phyloP scores from a whole-genome alignment of 1,140 invertebrate species.

The Ceratosolen solmsi region DNA sequence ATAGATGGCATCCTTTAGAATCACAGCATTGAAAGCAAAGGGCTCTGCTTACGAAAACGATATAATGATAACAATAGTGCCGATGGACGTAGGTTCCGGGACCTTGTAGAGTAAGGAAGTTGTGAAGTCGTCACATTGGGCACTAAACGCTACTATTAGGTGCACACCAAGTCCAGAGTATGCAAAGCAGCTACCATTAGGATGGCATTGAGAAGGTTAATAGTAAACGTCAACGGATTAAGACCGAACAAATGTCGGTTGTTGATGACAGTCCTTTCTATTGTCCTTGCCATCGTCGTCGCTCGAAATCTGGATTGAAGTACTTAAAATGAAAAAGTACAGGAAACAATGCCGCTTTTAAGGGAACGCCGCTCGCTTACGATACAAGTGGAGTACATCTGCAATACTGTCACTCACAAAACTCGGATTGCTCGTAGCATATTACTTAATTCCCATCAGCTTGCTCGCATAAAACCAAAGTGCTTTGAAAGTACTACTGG shows the following conservation, averaged over 20 bases:
- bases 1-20: no score
- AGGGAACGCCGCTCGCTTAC: neutral
- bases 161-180: neutral
- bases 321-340: neutral
- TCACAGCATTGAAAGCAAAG: neutral
- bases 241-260: neutral
- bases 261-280: conserved; percentile 2
- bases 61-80: neutral
- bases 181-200: conserved; percentile 12
- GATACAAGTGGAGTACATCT: neutral
- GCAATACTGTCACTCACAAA: neutral
- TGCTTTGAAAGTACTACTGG: neutral
- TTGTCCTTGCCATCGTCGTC: conserved; percentile 3
- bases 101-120: neutral
- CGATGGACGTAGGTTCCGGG: neutral
- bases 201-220: neutral
- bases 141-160: neutral
- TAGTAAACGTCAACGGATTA: conserved; percentile 16
- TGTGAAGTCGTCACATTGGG: neutral
- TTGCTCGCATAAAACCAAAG: neutral
- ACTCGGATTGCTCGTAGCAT: neutral
- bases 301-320: conserved; percentile 19
- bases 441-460: conserved; percentile 2
- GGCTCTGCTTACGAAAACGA: neutral
- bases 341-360: neutral